A percentile compares a stretch with the other conserved stretches of the same genome.
Evolutionary conservation across 1,140 invertebrate species (phyloP).

Genomic region (Samia ricini): DNA sequence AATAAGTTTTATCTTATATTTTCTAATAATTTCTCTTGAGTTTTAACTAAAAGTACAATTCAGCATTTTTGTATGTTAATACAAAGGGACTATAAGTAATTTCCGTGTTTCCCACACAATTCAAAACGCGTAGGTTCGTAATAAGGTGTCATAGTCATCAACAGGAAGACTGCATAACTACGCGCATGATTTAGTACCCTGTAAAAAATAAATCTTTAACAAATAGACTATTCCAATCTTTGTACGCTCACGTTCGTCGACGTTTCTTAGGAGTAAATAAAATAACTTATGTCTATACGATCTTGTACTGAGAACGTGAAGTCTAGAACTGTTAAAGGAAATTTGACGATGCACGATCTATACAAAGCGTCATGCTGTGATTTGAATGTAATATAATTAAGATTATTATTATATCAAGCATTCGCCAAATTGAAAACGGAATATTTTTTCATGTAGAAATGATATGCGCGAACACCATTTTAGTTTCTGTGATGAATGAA

Average conservation of each 20-base stretch:
- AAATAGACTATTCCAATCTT: neutral
- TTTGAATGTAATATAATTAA: no score
- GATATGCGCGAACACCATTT: no score
- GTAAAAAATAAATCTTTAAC: neutral
- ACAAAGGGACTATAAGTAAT: slow-evolving; percentile 5
- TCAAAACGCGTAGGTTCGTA: slow-evolving; percentile 2
- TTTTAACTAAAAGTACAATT: no score
- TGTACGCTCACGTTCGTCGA: neutral
- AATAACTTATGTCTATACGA: neutral
- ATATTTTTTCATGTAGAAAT: neutral
- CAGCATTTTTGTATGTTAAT: no score
- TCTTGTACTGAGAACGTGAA: neutral
- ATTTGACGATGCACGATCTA: neutral
- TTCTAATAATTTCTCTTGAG: no score
- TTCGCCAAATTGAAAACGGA: neutral
- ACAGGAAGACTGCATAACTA: slow-evolving; percentile 1
- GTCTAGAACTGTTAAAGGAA: neutral
- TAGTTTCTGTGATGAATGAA: no score
- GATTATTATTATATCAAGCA: neutral
- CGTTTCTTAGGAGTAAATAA: neutral
- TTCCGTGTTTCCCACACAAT: slow-evolving; percentile 26
- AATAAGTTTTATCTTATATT: no score
- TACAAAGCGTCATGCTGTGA: neutral
- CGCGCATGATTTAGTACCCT: neutral
- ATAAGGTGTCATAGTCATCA: neutral